Conservation (phyloP, 2,113 vertebrate species). For the Panthera uncia region DNA sequence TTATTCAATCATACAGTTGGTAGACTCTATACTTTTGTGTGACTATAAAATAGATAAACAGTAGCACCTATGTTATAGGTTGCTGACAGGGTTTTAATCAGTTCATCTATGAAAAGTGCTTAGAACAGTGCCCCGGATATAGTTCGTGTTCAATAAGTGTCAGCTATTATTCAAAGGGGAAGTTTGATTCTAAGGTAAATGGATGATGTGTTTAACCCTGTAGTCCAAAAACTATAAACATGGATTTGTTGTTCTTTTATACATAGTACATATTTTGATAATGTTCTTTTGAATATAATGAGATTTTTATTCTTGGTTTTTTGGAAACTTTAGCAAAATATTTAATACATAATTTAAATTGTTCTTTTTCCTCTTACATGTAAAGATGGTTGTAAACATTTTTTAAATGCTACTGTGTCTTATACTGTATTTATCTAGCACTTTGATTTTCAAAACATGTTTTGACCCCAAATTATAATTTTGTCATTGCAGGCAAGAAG, state of each 20-base stretch:
- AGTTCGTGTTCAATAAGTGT: slow-evolving; percentile 24
- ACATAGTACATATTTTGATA: not conserved
- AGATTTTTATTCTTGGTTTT: slow-evolving; percentile 51
- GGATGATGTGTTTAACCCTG: not conserved
- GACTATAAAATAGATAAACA: slow-evolving; percentile 39
- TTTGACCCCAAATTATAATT: slow-evolving; percentile 55
- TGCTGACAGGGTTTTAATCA: not conserved
- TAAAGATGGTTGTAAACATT: slow-evolving; percentile 12
- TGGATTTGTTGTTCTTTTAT: slow-evolving; percentile 13
- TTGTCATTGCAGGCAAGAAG: slow-evolving; percentile 92
- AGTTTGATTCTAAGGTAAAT: not conserved
- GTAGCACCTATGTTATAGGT: not conserved
- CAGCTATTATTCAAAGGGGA: not conserved
- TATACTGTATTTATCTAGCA: not conserved
- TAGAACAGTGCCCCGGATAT: not conserved
- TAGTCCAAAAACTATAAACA: slow-evolving; percentile 15
- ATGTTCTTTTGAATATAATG: slow-evolving; percentile 39
- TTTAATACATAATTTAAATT: slow-evolving; percentile 27
- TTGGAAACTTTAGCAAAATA: slow-evolving; percentile 12
- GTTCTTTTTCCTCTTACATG: slow-evolving; percentile 18
- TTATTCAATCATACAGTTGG: slow-evolving; percentile 25
- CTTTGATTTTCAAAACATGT: not conserved
- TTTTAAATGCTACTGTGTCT: slow-evolving; percentile 10
- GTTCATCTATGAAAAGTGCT: not conserved
- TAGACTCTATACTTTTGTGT: not conserved